Conservation (phyloP, 2,888 invertebrate species). For the Pollenia angustigena region DNA sequence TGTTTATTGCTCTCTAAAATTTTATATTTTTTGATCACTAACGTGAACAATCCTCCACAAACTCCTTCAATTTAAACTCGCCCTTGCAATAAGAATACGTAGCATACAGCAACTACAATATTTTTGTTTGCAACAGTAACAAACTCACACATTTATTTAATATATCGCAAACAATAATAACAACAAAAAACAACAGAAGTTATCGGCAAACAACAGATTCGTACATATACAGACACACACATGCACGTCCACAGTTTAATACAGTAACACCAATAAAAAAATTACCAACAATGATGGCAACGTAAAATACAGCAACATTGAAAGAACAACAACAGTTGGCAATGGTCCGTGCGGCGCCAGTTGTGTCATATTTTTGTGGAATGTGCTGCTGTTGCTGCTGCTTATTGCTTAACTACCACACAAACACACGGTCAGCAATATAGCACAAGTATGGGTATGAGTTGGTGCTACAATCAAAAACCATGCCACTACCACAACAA, state of each 20-base stretch:
- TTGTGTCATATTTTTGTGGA: slow-evolving; percentile 76
- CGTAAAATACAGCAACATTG: slow-evolving; percentile 59
- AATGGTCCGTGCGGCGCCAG: slow-evolving; percentile 77
- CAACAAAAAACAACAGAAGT: slow-evolving; percentile 47
- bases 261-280: slow-evolving; percentile 36
- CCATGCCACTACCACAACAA: slow-evolving; percentile 48
- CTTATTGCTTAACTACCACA: slow-evolving; percentile 60
- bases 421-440: background rate
- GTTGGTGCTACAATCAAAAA: slow-evolving; percentile 44
- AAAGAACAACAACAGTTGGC: slow-evolving; percentile 73
- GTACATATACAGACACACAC: background rate
- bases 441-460: background rate
- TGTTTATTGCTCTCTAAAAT: no score
- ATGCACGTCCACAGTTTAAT: slow-evolving; percentile 13
- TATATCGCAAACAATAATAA: slow-evolving; percentile 40
- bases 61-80: slow-evolving; percentile 1
- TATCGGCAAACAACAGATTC: slow-evolving; percentile 57
- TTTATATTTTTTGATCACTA: background rate
- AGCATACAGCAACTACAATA: slow-evolving; percentile 29
- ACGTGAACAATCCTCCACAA: slow-evolving; percentile 9
- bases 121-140: slow-evolving; percentile 63
- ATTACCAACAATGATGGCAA: slow-evolving; percentile 44
- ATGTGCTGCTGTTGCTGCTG: slow-evolving; percentile 64
- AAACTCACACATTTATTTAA: slow-evolving; percentile 61
- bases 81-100: slow-evolving; percentile 32